phyloP scores from a whole-genome alignment of 2,797 vertebrate species.

The Danionella dracula region DNA sequence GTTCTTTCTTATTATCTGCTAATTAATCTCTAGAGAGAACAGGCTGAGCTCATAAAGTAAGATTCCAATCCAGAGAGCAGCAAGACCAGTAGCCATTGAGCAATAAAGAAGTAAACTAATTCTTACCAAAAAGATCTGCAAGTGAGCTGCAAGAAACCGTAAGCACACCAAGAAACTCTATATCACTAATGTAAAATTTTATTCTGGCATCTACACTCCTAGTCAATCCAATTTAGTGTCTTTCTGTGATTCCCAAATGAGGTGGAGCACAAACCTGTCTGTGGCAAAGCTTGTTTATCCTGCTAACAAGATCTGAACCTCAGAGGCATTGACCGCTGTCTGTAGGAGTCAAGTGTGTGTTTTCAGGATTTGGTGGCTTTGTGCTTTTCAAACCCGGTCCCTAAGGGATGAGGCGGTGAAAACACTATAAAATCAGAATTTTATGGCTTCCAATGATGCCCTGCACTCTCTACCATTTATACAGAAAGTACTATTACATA shows the following conservation, averaged over 20 bases:
- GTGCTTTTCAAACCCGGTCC: background rate
- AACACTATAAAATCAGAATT: background rate
- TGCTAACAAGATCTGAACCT: slow-evolving; percentile 29
- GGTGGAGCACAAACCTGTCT: slow-evolving; percentile 14
- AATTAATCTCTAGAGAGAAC: slow-evolving; percentile 70
- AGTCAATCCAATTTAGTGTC: background rate
- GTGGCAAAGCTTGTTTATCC: slow-evolving; percentile 28
- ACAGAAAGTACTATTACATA: slow-evolving; percentile 1
- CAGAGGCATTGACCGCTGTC: slow-evolving; percentile 15
- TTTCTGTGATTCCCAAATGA: slow-evolving; percentile 5
- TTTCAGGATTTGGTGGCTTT: background rate
- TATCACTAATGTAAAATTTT: slow-evolving; percentile 4
- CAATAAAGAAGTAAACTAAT: background rate
- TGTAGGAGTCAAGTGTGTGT: slow-evolving; percentile 6
- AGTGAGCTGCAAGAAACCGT: background rate
- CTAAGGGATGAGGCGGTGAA: background rate
- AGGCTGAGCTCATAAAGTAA: slow-evolving; percentile 49
- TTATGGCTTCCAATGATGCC: background rate
- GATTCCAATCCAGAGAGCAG: slow-evolving; percentile 51
- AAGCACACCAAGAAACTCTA: background rate
- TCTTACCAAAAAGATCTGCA: too few relatives aligned
- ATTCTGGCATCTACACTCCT: background rate
- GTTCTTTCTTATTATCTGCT: slow-evolving; percentile 64
- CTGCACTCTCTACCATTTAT: background rate
- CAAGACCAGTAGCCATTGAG: slow-evolving; percentile 22